Conservation (phyloP, 2,113 vertebrate species). For the Dicaeum eximium region DNA sequence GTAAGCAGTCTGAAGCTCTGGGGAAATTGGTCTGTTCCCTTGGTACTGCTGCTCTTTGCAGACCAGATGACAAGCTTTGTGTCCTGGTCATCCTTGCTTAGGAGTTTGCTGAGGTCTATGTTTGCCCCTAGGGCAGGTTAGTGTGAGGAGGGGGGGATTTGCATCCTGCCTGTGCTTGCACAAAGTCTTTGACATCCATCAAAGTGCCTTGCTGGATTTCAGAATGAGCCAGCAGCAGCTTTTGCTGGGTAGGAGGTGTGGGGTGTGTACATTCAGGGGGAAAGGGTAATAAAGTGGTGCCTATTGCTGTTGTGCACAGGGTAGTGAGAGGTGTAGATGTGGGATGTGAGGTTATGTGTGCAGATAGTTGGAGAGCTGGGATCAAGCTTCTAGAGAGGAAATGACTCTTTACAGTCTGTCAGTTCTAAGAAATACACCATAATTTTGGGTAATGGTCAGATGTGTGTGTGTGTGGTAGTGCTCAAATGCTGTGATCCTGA, state of each 20-base stretch:
- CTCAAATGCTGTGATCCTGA: neutral
- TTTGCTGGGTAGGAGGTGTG: neutral
- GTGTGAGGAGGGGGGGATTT: neutral
- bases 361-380: neutral
- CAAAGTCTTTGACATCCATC: neutral
- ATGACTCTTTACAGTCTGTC: neutral
- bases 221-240: conserved; percentile 11
- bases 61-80: neutral
- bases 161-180: neutral
- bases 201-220: conserved; percentile 55
- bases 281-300: neutral
- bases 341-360: neutral
- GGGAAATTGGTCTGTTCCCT: conserved; percentile 5
- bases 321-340: neutral
- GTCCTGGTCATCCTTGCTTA: neutral
- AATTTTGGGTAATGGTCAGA: neutral
- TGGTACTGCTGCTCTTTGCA: conserved; percentile 1
- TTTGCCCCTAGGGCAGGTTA: neutral
- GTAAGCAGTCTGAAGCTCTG: neutral
- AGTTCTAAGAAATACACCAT: neutral
- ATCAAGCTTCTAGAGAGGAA: neutral
- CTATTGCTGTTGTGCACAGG: neutral
- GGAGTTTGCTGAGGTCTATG: neutral
- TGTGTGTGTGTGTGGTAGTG: neutral
- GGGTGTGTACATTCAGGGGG: neutral